Percentiles rank a stretch among this genome's conserved stretches.
Evolutionary conservation across 2,797 vertebrate species (phyloP).

Genomic region (Eulemur coronatus): DNA sequence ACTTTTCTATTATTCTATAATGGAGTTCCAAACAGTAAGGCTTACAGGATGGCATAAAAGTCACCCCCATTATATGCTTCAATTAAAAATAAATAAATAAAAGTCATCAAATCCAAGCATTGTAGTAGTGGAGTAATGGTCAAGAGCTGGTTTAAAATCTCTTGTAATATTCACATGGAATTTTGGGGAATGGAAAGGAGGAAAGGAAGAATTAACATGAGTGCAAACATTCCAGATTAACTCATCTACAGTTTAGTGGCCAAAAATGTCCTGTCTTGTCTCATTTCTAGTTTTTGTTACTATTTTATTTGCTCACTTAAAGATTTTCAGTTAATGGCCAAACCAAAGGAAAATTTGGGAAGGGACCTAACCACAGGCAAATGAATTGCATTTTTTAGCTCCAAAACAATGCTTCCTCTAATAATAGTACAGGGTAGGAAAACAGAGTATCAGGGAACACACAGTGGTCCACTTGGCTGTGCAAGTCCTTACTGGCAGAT

Average conservation of each 20-base stretch:
- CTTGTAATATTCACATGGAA: not conserved
- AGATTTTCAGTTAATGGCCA: constrained; percentile 18
- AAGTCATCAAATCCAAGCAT: not conserved
- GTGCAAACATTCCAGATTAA: not conserved
- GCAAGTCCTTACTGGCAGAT: not conserved
- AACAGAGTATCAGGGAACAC: not conserved
- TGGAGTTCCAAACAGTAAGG: not conserved
- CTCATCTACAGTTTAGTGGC: not conserved
- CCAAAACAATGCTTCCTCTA: not conserved
- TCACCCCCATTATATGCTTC: no score
- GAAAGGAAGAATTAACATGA: not conserved
- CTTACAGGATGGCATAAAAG: not conserved
- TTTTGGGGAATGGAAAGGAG: not conserved
- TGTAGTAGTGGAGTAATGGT: not conserved
- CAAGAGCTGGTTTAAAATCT: not conserved
- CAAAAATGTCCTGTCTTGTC: not conserved
- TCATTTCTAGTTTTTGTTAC: constrained; percentile 21
- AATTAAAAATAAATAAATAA: not conserved
- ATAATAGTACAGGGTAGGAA: not conserved
- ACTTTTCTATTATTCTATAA: not conserved
- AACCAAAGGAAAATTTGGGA: not conserved
- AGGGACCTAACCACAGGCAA: not conserved
- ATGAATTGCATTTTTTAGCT: not conserved
- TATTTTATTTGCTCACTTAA: not conserved
- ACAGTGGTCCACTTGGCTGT: not conserved